These are phyloP conservation scores for Sacculina carcini DNA, from an alignment of 2,888 invertebrate species.

Conservation along the genomic window DNA sequence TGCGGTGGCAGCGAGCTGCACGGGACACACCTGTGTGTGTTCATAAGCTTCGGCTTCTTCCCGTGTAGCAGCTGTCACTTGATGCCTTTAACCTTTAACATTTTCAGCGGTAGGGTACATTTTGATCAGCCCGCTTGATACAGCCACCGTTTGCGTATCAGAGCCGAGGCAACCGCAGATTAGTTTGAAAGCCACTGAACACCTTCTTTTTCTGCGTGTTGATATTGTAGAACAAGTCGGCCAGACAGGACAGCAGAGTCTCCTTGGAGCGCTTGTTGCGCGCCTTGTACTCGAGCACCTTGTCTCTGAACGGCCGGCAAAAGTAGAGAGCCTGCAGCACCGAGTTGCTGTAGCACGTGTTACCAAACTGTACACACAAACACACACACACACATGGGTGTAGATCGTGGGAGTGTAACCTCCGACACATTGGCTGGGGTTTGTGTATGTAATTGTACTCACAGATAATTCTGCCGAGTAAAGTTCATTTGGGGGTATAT, in stretches of 20 bases:
- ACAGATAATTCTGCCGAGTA: no score
- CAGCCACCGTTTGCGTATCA: no score
- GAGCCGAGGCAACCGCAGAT: no score
- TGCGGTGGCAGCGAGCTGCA: no score
- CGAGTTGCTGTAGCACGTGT: conserved; percentile 99
- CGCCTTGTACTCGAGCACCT: conserved; percentile 90
- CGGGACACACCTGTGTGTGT: no score
- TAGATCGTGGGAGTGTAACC: not conserved
- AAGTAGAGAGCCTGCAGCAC: conserved; percentile 98
- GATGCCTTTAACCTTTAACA: no score
- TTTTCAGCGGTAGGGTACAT: no score
- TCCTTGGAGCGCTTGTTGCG: conserved; percentile 88
- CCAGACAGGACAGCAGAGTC: conserved; percentile 85
- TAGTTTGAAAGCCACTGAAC: no score
- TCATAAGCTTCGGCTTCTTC: no score
- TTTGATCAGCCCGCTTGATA: no score
- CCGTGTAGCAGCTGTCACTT: no score
- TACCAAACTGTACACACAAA: conserved; percentile 64
- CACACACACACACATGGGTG: not conserved
- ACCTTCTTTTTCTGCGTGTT: conserved; percentile 98
- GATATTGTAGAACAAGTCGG: conserved; percentile 95
- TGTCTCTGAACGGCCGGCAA: conserved; percentile 95
- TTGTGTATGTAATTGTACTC: not conserved
- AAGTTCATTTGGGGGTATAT: no score
- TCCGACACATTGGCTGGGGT: not conserved